phyloP scores from a whole-genome alignment of 1,140 invertebrate species.

The Steinernema feltiae region DNA sequence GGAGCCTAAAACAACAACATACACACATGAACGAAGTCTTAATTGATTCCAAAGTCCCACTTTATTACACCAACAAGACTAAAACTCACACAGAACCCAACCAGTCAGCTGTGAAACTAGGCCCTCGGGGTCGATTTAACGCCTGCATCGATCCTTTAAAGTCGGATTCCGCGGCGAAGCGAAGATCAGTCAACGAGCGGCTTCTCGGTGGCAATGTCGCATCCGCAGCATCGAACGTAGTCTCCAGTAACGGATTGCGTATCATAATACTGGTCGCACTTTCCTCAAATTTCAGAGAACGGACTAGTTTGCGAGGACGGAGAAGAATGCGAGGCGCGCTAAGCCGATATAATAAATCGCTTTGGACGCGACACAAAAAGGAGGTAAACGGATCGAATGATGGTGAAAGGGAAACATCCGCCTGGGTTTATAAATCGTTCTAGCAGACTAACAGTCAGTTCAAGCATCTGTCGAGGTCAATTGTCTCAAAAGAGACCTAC shows the following conservation, averaged over 20 bases:
- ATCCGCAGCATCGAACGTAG: neutral
- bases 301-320: neutral
- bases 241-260: slow-evolving; percentile 4
- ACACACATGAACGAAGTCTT: too few relatives aligned
- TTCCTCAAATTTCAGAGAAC: neutral
- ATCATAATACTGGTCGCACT: neutral
- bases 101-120: neutral
- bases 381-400: neutral
- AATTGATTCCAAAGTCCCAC: too few relatives aligned
- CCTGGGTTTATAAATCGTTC: too few relatives aligned
- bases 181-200: neutral
- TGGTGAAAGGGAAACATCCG: too few relatives aligned
- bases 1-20: slow-evolving; percentile 1
- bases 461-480: too few relatives aligned
- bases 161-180: neutral
- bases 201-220: neutral
- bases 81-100: slow-evolving; percentile 4
- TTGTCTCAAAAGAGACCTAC: too few relatives aligned
- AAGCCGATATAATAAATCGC: neutral
- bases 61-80: too few relatives aligned
- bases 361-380: neutral
- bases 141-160: neutral
- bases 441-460: too few relatives aligned
- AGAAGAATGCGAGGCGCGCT: neutral
- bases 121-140: neutral